Percentiles rank a stretch among this genome's conserved stretches.
phyloP scores from a whole-genome alignment of 2,888 invertebrate genomes.

The Kryphioiulus occultus region DNA sequence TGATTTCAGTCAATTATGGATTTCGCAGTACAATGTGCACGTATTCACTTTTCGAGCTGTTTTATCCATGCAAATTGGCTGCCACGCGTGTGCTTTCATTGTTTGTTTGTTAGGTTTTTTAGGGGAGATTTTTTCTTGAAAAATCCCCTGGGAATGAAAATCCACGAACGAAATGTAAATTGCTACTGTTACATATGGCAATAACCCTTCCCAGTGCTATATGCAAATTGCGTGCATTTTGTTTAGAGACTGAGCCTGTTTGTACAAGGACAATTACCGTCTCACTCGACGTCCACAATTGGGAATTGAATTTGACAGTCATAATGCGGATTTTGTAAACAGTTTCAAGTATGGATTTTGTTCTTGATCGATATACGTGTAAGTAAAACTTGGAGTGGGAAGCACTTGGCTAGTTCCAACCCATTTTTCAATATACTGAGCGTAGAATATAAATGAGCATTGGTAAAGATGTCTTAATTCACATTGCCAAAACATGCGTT shows the following conservation, averaged over 20 bases:
- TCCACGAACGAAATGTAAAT: slow-evolving; percentile 36
- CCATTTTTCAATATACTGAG: not conserved
- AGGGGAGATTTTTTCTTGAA: not conserved
- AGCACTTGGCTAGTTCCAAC: not conserved
- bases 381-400: not conserved
- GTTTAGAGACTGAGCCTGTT: not conserved
- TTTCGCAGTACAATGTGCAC: not conserved
- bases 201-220: not conserved
- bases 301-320: slow-evolving; percentile 17
- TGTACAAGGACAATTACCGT: not conserved
- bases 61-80: slow-evolving; percentile 29
- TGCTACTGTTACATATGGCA: slow-evolving; percentile 2
- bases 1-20: slow-evolving; percentile 28
- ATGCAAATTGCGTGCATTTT: slow-evolving; percentile 36
- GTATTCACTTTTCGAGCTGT: not conserved
- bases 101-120: not conserved
- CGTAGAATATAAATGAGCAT: not conserved
- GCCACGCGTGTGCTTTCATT: slow-evolving; percentile 18
- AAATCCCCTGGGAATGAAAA: slow-evolving; percentile 32
- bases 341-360: not conserved
- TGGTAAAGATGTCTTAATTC: too few species aligned
- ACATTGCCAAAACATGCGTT: too few species aligned
- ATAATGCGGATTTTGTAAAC: slow-evolving; percentile 17
- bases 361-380: not conserved
- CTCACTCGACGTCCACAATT: not conserved